These are phyloP conservation scores for Rhizoglyphus robini DNA, from an alignment of 1,140 invertebrate species.

Conservation along the genomic window DNA sequence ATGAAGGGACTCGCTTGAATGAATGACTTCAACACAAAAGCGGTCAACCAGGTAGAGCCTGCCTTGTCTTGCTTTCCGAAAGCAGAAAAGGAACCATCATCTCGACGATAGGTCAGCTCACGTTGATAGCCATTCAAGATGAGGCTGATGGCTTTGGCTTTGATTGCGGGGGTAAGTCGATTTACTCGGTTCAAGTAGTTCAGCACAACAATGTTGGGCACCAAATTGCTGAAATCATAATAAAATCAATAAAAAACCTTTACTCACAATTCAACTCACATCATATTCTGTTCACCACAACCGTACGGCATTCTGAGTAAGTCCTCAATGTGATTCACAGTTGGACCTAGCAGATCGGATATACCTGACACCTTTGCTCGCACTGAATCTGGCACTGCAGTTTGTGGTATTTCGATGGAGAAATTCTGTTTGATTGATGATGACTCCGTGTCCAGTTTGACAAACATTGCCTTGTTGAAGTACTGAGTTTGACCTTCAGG, in stretches of 20 bases:
- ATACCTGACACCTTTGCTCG: no score
- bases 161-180: slow-evolving; percentile 29
- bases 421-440: no score
- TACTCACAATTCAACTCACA: slow-evolving; percentile 52
- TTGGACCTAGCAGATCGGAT: slow-evolving; percentile 56
- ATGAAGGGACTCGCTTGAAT: slow-evolving; percentile 48
- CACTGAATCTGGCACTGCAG: no score
- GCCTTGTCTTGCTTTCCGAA: slow-evolving; percentile 49
- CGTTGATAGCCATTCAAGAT: slow-evolving; percentile 59
- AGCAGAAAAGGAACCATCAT: slow-evolving; percentile 64
- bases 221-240: no score
- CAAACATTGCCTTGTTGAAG: no score
- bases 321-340: no score
- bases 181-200: neutral
- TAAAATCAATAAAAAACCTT: neutral
- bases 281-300: slow-evolving; percentile 56
- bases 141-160: slow-evolving; percentile 44
- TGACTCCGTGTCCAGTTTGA: no score
- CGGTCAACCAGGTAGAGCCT: slow-evolving; percentile 69
- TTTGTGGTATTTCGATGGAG: no score
- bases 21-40: slow-evolving; percentile 60
- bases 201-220: no score
- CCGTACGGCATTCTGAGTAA: slow-evolving; percentile 64
- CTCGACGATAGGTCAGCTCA: slow-evolving; percentile 54
- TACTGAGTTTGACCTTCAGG: no score